phyloP scores from a whole-genome alignment of 2,113 vertebrate species.

The Empidonax traillii region DNA sequence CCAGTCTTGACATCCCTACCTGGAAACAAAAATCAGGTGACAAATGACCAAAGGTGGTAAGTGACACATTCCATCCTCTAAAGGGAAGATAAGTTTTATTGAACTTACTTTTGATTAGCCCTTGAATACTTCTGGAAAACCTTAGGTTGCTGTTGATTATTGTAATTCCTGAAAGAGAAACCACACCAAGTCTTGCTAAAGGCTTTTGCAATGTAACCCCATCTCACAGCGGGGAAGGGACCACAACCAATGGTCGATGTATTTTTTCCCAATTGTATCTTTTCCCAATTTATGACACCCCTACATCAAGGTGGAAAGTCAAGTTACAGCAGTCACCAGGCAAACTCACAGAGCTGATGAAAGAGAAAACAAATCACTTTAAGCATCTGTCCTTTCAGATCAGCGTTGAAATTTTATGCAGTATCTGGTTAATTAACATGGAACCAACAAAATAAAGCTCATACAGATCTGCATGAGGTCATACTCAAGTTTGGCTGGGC shows the following conservation, averaged over 20 bases:
- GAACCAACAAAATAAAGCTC: not conserved
- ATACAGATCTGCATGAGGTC: not conserved
- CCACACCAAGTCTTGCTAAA: not conserved
- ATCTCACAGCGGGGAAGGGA: not conserved
- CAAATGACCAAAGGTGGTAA: not conserved
- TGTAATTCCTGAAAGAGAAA: conserved; percentile 80
- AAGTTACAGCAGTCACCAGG: not conserved
- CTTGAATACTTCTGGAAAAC: conserved; percentile 88
- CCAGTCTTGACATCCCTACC: conserved; percentile 80
- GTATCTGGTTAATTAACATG: not conserved
- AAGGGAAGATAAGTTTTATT: not conserved
- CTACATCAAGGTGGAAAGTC: not conserved
- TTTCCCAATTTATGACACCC: not conserved
- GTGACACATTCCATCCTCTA: not conserved
- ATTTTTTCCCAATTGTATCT: too few relatives aligned
- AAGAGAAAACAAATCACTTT: not conserved
- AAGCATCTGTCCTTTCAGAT: not conserved
- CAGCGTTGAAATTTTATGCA: not conserved
- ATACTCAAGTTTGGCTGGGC: not conserved
- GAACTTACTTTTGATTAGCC: conserved; percentile 88
- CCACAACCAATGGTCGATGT: not conserved
- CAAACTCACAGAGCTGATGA: not conserved
- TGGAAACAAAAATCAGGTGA: conserved; percentile 54
- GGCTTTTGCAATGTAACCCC: not conserved
- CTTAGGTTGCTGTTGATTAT: conserved; percentile 87